phyloP scores from a whole-genome alignment of 2,888 invertebrate species.

The Cataglyphis altisquamis region DNA sequence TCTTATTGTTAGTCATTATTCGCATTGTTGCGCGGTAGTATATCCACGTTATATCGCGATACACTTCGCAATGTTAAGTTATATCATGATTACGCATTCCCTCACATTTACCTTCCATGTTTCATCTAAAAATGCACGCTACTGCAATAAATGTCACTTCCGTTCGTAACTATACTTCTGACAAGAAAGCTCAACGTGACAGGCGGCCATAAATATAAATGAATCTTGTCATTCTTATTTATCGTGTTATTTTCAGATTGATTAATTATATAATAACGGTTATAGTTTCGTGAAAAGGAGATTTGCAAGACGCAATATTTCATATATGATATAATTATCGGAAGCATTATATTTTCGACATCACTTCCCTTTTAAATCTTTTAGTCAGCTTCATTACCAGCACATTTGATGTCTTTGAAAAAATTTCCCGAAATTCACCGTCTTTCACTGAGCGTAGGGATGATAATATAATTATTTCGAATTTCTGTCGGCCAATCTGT shows the following conservation, averaged over 20 bases:
- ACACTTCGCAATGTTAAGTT: slow-evolving; percentile 39
- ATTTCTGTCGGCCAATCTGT: slow-evolving; percentile 65
- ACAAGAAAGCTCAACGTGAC: slow-evolving; percentile 40
- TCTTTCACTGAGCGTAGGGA: neutral
- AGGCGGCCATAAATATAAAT: slow-evolving; percentile 48
- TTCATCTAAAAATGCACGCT: slow-evolving; percentile 23
- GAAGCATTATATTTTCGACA: neutral
- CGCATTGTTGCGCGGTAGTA: slow-evolving; percentile 29
- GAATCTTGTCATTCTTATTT: slow-evolving; percentile 47
- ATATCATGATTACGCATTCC: slow-evolving; percentile 40
- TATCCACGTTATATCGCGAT: slow-evolving; percentile 15
- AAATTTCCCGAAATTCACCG: slow-evolving; percentile 22
- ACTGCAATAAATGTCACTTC: slow-evolving; percentile 54
- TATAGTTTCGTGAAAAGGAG: neutral
- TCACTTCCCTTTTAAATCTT: neutral
- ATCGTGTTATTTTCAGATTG: slow-evolving; percentile 7
- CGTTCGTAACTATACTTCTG: slow-evolving; percentile 23
- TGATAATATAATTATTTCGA: slow-evolving; percentile 64
- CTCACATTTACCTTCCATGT: slow-evolving; percentile 31
- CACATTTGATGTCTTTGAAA: neutral
- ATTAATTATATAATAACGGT: slow-evolving; percentile 27
- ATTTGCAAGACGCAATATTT: neutral
- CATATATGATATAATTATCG: neutral
- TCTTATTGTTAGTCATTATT: slow-evolving; percentile 25
- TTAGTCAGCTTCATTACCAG: neutral